phyloP scores from a whole-genome alignment of 2,113 vertebrate genomes.

The Orthochromis malagaraziensis region DNA sequence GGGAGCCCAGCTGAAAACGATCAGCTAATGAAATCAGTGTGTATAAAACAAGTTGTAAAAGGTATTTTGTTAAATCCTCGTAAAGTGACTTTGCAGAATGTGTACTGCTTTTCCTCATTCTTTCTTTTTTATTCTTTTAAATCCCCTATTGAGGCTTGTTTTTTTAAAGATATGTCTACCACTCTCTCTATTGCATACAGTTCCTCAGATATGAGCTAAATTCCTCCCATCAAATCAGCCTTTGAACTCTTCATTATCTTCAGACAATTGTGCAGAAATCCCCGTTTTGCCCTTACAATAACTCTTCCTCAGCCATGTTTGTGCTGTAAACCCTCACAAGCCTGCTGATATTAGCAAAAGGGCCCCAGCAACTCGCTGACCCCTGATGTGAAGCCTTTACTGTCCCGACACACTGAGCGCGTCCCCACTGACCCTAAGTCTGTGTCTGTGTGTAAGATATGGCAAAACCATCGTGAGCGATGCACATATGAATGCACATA shows the following conservation, averaged over 20 bases:
- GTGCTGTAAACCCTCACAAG: constrained; percentile 38
- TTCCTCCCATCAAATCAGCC: not conserved
- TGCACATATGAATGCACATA: not conserved
- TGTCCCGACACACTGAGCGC: not conserved
- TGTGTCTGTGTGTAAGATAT: not conserved
- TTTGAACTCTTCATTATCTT: not conserved
- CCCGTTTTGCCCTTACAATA: constrained; percentile 29
- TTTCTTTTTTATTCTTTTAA: not conserved
- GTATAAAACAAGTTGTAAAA: not conserved
- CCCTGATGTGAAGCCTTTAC: not conserved
- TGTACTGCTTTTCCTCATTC: not conserved
- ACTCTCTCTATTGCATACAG: not conserved
- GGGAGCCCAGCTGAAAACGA: not conserved
- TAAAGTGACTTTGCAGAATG: not conserved
- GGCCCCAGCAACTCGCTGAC: constrained; percentile 27
- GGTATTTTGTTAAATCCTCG: not conserved
- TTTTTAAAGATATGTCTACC: not conserved
- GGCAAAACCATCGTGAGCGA: not conserved
- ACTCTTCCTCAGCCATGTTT: constrained; percentile 42
- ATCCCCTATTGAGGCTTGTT: not conserved
- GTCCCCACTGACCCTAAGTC: not conserved
- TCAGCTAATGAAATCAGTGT: not conserved
- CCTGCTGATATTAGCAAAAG: constrained; percentile 28
- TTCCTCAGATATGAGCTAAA: not conserved
- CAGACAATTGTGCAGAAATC: not conserved